These are phyloP conservation scores for Chondrilla cf. caribensis DNA, from an alignment of 37 sponge, comb jelly and placozoan species.

Conservation along the genomic window DNA sequence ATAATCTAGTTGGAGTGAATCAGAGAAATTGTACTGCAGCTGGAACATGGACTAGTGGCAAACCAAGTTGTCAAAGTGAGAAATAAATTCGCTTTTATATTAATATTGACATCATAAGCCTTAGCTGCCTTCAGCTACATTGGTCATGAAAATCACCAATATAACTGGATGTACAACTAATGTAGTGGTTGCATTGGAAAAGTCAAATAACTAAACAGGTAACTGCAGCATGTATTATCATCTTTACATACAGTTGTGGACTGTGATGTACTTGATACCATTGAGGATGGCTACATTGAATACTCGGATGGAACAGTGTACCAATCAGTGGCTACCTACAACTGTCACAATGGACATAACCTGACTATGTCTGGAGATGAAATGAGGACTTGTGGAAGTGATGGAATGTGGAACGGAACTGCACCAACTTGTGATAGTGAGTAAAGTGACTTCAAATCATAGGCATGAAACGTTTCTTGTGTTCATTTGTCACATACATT, in stretches of 20 bases:
- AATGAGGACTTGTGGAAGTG: background rate
- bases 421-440: background rate
- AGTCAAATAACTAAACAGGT: too few species aligned
- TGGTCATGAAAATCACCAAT: too few species aligned
- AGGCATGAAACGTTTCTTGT: too few species aligned
- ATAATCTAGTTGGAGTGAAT: background rate
- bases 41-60: background rate
- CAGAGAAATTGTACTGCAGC: background rate
- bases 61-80: background rate
- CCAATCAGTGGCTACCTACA: slow-evolving; percentile 7
- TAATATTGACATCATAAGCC: too few species aligned
- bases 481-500: too few species aligned
- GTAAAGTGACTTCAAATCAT: too few species aligned
- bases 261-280: slow-evolving; percentile 8
- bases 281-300: background rate
- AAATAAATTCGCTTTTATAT: too few species aligned
- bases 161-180: too few species aligned
- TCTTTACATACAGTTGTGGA: background rate
- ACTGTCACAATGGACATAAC: background rate
- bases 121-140: too few species aligned
- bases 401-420: background rate
- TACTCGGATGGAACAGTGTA: background rate
- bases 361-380: background rate
- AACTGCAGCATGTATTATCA: too few species aligned
- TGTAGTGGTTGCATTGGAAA: too few species aligned